Percentiles rank a stretch among this genome's conserved stretches.
Evolutionary conservation across 92 coral and sea anemone species (phyloP).

Genomic region (Pocillopora meandrina): DNA sequence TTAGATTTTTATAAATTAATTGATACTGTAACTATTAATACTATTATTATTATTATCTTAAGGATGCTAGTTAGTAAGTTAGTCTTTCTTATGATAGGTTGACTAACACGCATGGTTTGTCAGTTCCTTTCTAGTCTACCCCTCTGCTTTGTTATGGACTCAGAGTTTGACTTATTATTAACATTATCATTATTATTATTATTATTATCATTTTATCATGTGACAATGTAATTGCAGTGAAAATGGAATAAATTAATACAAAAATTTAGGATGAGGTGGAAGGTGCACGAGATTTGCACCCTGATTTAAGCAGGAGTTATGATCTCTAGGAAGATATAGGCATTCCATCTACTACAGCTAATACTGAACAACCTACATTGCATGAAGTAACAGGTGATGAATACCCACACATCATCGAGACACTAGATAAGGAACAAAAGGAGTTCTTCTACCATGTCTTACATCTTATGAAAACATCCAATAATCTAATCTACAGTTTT

Average conservation of each 20-base stretch:
- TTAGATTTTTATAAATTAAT: too few relatives aligned
- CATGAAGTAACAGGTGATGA: constrained; percentile 19
- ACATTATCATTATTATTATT: constrained; percentile 39
- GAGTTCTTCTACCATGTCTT: too few relatives aligned
- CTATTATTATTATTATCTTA: too few relatives aligned
- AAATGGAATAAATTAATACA: too few relatives aligned
- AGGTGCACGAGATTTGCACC: too few relatives aligned
- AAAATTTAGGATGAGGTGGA: too few relatives aligned
- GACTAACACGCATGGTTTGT: too few relatives aligned
- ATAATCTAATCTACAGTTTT: constrained; percentile 45
- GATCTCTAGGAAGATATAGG: constrained; percentile 21
- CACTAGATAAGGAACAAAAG: constrained; percentile 28
- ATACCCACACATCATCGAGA: constrained; percentile 36
- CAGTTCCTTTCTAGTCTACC: too few relatives aligned
- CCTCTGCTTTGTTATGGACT: constrained; percentile 1
- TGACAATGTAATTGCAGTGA: constrained; percentile 27
- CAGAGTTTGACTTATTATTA: constrained; percentile 33
- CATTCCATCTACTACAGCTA: constrained; percentile 42
- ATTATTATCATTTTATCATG: constrained; percentile 23
- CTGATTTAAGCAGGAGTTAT: too few relatives aligned
- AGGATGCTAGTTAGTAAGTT: too few relatives aligned
- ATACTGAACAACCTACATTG: constrained; percentile 11
- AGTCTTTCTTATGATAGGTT: too few relatives aligned
- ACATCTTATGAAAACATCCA: background rate
- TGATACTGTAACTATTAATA: too few relatives aligned